phyloP scores from a whole-genome alignment of 2,113 vertebrate genomes.

The Eclectus roratus region DNA sequence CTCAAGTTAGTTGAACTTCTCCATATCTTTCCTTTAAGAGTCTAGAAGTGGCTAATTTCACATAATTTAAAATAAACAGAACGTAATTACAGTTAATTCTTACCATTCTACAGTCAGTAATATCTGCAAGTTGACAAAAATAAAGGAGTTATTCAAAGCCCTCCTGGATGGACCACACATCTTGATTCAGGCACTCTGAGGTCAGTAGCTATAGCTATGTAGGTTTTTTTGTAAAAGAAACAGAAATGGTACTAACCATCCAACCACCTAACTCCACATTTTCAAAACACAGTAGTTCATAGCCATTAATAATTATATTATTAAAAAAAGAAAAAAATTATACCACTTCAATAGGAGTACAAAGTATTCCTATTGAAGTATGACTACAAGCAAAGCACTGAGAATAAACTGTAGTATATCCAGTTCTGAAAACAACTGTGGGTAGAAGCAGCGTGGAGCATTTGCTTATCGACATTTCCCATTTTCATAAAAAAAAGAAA shows the following conservation, averaged over 20 bases:
- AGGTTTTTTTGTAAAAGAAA: background rate
- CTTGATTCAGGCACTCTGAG: slow-evolving; percentile 21
- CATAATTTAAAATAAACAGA: background rate
- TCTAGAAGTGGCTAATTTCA: background rate
- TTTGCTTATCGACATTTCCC: slow-evolving; percentile 22
- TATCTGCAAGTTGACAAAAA: background rate
- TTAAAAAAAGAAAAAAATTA: background rate
- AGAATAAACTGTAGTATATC: background rate
- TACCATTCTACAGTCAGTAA: background rate
- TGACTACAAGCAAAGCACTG: background rate
- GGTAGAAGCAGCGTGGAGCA: slow-evolving; percentile 33
- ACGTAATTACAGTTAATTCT: background rate
- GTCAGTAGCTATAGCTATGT: slow-evolving; percentile 1
- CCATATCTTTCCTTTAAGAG: background rate
- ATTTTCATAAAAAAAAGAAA: slow-evolving; percentile 6
- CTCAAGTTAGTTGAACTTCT: background rate
- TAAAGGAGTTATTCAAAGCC: background rate
- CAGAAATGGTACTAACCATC: background rate
- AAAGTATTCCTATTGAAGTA: background rate
- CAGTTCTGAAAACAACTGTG: slow-evolving; percentile 39
- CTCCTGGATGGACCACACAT: background rate
- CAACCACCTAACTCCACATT: background rate
- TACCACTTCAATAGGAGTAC: background rate
- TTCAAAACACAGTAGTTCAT: slow-evolving; percentile 40
- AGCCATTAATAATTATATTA: background rate